Evolutionary conservation across 2,888 invertebrate species (phyloP).

Genomic region (Heliconius aoede): DNA sequence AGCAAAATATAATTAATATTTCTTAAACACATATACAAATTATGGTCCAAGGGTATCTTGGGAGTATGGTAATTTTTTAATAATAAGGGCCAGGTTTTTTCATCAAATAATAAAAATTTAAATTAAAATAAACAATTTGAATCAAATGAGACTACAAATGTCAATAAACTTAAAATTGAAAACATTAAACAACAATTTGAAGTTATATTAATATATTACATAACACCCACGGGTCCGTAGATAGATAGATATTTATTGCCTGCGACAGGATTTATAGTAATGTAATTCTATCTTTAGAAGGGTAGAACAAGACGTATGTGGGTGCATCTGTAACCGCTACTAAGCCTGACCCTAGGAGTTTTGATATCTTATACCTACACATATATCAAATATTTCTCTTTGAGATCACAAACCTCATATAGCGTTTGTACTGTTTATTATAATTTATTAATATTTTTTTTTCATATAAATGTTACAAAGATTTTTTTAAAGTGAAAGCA

Average conservation of each 20-base stretch:
- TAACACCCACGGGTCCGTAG: not conserved
- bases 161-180: not conserved
- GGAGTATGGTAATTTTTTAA: not conserved
- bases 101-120: too few relatives aligned
- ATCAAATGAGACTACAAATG: not conserved
- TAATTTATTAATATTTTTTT: too few relatives aligned
- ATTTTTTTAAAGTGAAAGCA: too few relatives aligned
- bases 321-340: constrained; percentile 13
- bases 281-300: constrained; percentile 27
- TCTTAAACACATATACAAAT: not conserved
- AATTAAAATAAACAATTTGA: not conserved
- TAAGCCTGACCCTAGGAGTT: constrained; percentile 10
- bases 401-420: not conserved
- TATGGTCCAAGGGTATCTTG: not conserved
- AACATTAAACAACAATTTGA: not conserved
- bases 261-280: constrained; percentile 21
- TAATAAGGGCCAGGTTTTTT: too few relatives aligned
- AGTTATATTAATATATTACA: not conserved
- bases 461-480: too few relatives aligned
- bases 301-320: constrained; percentile 17
- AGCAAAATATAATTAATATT: not conserved
- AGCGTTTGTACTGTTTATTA: too few relatives aligned
- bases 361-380: not conserved
- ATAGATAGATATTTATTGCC: constrained; percentile 21
- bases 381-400: not conserved